Percentiles rank a stretch among this genome's conserved stretches.
phyloP scores from a whole-genome alignment of 2,888 invertebrate species.

The Sarcophaga caerulescens region DNA sequence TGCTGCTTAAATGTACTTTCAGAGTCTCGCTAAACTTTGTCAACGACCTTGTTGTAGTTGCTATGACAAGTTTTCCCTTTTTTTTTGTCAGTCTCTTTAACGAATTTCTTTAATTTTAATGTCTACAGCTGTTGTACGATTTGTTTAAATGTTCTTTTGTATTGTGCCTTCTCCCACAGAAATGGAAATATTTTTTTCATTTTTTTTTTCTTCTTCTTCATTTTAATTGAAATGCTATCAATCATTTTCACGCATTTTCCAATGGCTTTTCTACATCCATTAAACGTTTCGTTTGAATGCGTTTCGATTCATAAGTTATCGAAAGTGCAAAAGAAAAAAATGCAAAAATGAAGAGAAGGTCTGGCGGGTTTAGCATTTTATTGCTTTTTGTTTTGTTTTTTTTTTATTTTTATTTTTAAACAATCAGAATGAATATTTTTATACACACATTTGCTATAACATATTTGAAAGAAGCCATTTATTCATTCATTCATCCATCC shows the following conservation, averaged over 20 bases:
- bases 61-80: neutral
- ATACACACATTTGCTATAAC: too few relatives aligned
- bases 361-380: too few relatives aligned
- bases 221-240: conserved; percentile 45
- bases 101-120: neutral
- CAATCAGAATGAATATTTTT: too few relatives aligned
- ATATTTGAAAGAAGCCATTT: too few relatives aligned
- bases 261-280: neutral
- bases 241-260: conserved; percentile 29
- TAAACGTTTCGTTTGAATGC: conserved; percentile 10
- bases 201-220: neutral
- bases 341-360: neutral
- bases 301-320: conserved; percentile 1
- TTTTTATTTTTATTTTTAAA: too few relatives aligned
- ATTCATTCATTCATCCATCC: too few relatives aligned
- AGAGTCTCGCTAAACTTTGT: neutral
- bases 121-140: neutral
- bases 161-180: neutral
- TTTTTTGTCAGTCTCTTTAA: neutral
- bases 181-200: neutral
- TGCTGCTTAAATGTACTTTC: neutral
- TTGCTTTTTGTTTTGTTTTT: too few relatives aligned
- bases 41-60: neutral
- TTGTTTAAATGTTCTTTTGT: neutral
- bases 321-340: neutral